phyloP scores from a whole-genome alignment of 1,140 invertebrate genomes.

The Drosophila guanche region DNA sequence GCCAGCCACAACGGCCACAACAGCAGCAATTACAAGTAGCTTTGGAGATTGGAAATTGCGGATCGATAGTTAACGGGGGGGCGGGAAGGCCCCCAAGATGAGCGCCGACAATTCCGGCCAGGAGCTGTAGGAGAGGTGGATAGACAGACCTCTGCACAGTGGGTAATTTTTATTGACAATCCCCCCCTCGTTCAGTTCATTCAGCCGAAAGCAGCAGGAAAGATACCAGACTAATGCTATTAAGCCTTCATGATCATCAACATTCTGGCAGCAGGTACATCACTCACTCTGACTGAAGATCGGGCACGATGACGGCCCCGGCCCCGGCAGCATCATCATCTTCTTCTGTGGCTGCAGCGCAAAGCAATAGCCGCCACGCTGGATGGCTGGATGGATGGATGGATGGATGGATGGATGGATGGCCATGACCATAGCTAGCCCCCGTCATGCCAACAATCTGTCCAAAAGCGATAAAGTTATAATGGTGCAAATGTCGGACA shows the following conservation, averaged over 20 bases:
- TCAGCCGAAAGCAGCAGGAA: slow-evolving; percentile 13
- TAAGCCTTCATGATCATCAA: slow-evolving; percentile 74
- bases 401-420: no score
- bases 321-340: not conserved
- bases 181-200: not conserved
- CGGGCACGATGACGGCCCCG: slow-evolving; percentile 37
- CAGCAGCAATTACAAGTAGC: slow-evolving; percentile 73
- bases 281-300: slow-evolving; percentile 52
- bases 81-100: slow-evolving; percentile 37
- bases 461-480: slow-evolving; percentile 82
- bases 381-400: no score
- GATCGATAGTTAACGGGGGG: slow-evolving; percentile 36
- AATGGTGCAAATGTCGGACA: slow-evolving; percentile 81
- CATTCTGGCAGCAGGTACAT: slow-evolving; percentile 67
- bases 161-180: slow-evolving; percentile 65
- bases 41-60: slow-evolving; percentile 65
- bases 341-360: no score
- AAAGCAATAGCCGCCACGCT: no score
- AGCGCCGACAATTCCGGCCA: slow-evolving; percentile 20
- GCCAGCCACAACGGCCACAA: slow-evolving; percentile 9
- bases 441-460: slow-evolving; percentile 74
- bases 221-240: slow-evolving; percentile 55
- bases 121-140: not conserved
- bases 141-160: slow-evolving; percentile 22
- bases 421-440: slow-evolving; percentile 4